Evolutionary conservation across 2,797 vertebrate species (phyloP).

Genomic region (Dendrocincla fuliginosa): DNA sequence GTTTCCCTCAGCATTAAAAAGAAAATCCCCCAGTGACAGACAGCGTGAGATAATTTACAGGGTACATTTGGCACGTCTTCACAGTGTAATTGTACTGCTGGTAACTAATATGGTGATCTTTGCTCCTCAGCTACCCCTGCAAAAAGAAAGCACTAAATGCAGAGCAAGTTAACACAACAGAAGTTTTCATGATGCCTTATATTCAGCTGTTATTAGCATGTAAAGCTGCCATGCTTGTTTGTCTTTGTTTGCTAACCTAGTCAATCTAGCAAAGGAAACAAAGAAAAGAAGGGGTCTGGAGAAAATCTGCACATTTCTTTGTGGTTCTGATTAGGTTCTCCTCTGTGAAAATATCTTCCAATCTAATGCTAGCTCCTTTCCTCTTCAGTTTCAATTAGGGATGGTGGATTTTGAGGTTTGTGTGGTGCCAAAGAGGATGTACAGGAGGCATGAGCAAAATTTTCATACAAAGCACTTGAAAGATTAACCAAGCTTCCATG

Average conservation of each 20-base stretch:
- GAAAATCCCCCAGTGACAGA: background rate
- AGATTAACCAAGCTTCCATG: background rate
- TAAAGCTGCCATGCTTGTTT: background rate
- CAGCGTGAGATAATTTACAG: background rate
- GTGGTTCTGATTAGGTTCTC: background rate
- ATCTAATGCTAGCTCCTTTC: background rate
- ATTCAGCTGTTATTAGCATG: background rate
- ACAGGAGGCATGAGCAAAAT: background rate
- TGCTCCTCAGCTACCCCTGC: background rate
- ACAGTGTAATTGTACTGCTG: background rate
- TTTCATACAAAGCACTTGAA: background rate
- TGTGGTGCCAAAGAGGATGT: background rate
- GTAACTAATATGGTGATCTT: background rate
- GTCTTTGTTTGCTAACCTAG: background rate
- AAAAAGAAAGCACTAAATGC: background rate
- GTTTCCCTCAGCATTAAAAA: conserved; percentile 29
- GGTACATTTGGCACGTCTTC: background rate
- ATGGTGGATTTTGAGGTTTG: background rate
- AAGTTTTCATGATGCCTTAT: background rate
- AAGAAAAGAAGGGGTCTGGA: background rate
- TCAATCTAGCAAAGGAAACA: background rate
- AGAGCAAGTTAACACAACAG: background rate
- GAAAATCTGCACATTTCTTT: background rate
- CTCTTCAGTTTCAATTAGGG: background rate
- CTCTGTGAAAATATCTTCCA: background rate